Evolutionary conservation across 2,888 invertebrate species (phyloP).

Genomic region (Drosophila mimica): DNA sequence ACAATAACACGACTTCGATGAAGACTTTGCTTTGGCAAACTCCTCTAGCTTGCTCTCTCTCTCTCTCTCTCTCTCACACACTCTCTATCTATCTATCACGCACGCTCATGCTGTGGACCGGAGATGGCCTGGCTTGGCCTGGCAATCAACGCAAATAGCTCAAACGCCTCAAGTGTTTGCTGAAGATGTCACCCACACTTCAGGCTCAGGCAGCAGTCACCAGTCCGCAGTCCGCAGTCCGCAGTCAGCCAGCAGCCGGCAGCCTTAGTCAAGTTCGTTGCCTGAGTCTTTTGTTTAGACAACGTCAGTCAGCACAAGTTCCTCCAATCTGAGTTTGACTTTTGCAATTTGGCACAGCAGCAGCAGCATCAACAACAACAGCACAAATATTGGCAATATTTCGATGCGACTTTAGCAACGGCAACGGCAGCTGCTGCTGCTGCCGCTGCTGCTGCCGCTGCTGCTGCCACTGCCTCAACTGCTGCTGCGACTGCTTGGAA

Average conservation of each 20-base stretch:
- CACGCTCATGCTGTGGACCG: constrained; percentile 29
- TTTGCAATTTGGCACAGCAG: constrained; percentile 72
- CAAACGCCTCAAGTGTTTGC: constrained; percentile 82
- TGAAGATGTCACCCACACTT: constrained; percentile 82
- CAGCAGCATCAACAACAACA: constrained; percentile 49
- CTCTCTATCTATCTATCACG: constrained; percentile 12
- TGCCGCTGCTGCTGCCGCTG: constrained; percentile 30
- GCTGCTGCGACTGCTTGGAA: constrained; percentile 39
- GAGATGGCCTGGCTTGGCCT: constrained; percentile 43
- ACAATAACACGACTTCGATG: constrained; percentile 75
- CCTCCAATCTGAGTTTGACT: constrained; percentile 66
- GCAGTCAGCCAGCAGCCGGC: constrained; percentile 34
- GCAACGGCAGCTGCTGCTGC: constrained; percentile 17
- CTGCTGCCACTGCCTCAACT: constrained; percentile 15
- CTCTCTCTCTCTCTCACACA: constrained; percentile 1
- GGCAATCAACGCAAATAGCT: constrained; percentile 81
- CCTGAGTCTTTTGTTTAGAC: constrained; percentile 79
- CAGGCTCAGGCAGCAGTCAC: constrained; percentile 39
- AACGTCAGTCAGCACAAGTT: constrained; percentile 67
- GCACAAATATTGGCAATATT: constrained; percentile 73
- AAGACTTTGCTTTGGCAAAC: constrained; percentile 49
- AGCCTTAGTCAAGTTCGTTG: constrained; percentile 75
- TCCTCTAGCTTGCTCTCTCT: constrained; percentile 11
- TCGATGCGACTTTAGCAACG: constrained; percentile 50
- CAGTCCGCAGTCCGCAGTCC: constrained; percentile 8